phyloP scores from a whole-genome alignment of 2,113 vertebrate genomes.

The Lethenteron reissneri region DNA sequence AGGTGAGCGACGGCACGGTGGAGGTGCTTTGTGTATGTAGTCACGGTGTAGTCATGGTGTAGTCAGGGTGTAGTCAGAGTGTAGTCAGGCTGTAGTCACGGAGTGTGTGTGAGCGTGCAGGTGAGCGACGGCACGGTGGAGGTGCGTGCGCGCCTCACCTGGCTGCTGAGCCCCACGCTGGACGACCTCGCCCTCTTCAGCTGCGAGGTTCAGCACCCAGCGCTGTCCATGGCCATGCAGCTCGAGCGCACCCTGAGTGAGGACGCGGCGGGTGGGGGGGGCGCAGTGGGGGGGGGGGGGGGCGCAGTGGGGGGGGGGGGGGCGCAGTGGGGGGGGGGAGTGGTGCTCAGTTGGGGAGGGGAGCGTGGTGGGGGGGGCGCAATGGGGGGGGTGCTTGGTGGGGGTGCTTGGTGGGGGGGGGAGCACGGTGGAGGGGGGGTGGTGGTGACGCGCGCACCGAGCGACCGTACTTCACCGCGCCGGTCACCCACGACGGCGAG shows the following conservation, averaged over 20 bases:
- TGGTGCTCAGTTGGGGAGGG: too few relatives aligned
- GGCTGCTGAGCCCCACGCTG: slow-evolving; percentile 69
- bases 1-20: too few relatives aligned
- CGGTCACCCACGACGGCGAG: too few relatives aligned
- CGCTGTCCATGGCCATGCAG: slow-evolving; percentile 87
- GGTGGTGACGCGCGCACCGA: background rate
- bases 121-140: slow-evolving; percentile 44
- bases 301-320: background rate
- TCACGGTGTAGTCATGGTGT: too few relatives aligned
- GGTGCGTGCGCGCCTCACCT: slow-evolving; percentile 56
- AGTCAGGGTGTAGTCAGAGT: too few relatives aligned
- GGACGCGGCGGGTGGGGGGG: slow-evolving; percentile 11
- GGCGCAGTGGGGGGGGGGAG: background rate
- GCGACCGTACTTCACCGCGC: too few relatives aligned
- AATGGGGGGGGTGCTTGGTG: background rate
- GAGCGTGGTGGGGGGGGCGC: background rate
- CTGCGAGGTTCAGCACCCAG: slow-evolving; percentile 80
- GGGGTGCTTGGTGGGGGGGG: background rate
- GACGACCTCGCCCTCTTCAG: slow-evolving; percentile 82
- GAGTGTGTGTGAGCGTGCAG: too few relatives aligned
- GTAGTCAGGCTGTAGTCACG: too few relatives aligned
- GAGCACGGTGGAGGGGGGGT: background rate
- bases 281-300: too few relatives aligned
- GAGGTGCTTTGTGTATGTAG: too few relatives aligned
- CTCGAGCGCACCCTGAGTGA: slow-evolving; percentile 65